phyloP scores from a whole-genome alignment of 2,113 vertebrate genomes.

The Labeo catla region DNA sequence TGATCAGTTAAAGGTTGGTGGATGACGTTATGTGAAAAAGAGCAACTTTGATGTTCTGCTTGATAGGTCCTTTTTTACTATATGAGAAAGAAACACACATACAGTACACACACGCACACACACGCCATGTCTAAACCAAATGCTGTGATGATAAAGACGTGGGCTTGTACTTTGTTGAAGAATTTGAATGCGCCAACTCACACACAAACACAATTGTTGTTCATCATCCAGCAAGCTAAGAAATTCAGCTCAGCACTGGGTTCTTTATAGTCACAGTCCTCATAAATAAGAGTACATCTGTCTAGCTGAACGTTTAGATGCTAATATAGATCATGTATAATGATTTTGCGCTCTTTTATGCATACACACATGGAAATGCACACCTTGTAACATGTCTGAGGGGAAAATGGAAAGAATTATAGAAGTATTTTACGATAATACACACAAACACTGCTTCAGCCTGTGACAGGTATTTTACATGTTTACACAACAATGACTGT shows the following conservation, averaged over 20 bases:
- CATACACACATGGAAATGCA: constrained; percentile 32
- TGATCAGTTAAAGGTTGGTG: background rate
- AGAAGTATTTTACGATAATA: constrained; percentile 59
- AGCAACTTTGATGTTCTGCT: background rate
- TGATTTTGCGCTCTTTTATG: constrained; percentile 64
- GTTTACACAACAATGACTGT: too few species aligned
- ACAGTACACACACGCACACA: background rate
- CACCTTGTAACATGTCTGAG: constrained; percentile 51
- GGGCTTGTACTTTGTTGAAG: background rate
- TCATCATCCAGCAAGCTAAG: constrained; percentile 73
- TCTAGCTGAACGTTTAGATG: constrained; percentile 69
- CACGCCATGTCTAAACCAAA: background rate
- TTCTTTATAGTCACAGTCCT: constrained; percentile 76
- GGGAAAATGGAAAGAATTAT: constrained; percentile 70
- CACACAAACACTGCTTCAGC: constrained; percentile 1
- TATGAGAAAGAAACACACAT: background rate
- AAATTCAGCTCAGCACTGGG: constrained; percentile 80
- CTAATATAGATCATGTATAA: constrained; percentile 85
- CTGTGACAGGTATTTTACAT: constrained; percentile 1
- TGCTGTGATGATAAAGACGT: background rate
- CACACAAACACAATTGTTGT: constrained; percentile 63
- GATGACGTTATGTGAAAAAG: background rate
- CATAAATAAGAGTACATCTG: constrained; percentile 86
- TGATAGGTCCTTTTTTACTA: background rate
- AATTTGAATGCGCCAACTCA: constrained; percentile 19